Percentiles rank a stretch among this genome's conserved stretches.
Evolutionary conservation across 2,888 invertebrate genomes (phyloP).

Genomic region (Apamea monoglypha): DNA sequence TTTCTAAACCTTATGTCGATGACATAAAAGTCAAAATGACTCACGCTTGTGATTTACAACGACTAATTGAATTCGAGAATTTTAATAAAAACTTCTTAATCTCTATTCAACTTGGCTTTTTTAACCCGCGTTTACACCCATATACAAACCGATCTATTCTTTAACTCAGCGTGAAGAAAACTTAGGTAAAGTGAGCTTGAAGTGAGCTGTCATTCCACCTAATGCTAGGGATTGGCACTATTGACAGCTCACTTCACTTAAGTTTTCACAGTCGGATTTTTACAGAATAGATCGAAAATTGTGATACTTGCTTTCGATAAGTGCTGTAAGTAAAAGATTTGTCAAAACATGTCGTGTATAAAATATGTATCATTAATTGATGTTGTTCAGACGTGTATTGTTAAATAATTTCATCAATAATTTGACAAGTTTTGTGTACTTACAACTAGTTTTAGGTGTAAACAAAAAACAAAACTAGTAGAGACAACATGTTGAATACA

Average conservation of each 20-base stretch:
- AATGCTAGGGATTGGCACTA: too few species aligned
- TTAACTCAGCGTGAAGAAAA: too few species aligned
- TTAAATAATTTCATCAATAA: neutral
- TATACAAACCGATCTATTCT: too few species aligned
- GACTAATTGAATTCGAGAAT: neutral
- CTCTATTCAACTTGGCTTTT: neutral
- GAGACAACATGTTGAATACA: neutral
- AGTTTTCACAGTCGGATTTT: too few species aligned
- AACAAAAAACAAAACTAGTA: neutral
- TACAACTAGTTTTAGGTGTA: neutral
- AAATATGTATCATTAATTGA: too few species aligned
- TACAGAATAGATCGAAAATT: too few species aligned
- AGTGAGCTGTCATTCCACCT: too few species aligned
- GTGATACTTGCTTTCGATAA: too few species aligned
- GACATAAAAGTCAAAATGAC: neutral
- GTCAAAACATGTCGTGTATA: too few species aligned
- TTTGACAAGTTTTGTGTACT: neutral
- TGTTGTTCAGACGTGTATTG: neutral
- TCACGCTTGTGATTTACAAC: neutral
- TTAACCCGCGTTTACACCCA: neutral
- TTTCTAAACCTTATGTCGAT: neutral
- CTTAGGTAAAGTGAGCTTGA: too few species aligned
- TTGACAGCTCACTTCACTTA: too few species aligned
- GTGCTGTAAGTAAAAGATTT: too few species aligned
- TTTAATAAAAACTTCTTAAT: neutral